These are phyloP conservation scores for Platycheirus albimanus DNA, from an alignment of 2,888 invertebrate genomes.

Conservation along the genomic window DNA sequence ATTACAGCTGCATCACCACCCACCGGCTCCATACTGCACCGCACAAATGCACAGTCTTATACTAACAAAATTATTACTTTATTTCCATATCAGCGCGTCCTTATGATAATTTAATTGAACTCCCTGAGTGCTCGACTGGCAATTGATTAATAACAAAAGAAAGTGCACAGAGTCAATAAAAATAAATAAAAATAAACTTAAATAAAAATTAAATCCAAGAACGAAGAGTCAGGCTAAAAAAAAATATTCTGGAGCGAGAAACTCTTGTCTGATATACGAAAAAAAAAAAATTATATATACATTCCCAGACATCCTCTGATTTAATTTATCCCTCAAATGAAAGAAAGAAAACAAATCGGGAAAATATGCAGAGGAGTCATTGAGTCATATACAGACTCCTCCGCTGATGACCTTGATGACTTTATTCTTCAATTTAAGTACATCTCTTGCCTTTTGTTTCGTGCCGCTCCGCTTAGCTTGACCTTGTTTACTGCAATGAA, in stretches of 20 bases:
- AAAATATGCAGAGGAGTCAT: conserved; percentile 37
- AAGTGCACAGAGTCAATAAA: conserved; percentile 42
- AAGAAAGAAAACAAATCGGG: conserved; percentile 56
- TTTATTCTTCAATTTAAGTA: conserved; percentile 49
- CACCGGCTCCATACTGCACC: background rate
- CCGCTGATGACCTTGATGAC: conserved; percentile 64
- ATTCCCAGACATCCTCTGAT: conserved; percentile 72
- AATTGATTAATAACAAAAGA: conserved; percentile 73
- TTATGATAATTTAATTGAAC: conserved; percentile 70
- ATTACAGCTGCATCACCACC: background rate
- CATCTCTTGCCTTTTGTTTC: conserved; percentile 41
- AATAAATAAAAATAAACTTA: background rate
- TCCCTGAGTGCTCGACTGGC: conserved; percentile 57
- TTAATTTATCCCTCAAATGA: conserved; percentile 68
- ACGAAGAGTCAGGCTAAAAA: conserved; percentile 42
- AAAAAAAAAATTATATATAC: background rate
- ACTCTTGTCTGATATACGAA: conserved; percentile 14
- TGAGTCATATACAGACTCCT: conserved; percentile 50
- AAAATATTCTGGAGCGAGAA: background rate
- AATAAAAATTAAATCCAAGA: conserved; percentile 2
- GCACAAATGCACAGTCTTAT: too few species aligned
- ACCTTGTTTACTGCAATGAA: conserved; percentile 43
- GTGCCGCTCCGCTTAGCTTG: conserved; percentile 26
- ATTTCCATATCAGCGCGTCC: conserved; percentile 34
- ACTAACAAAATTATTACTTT: conserved; percentile 6